phyloP scores from a whole-genome alignment of 2,797 vertebrate genomes.

The Caiman crocodilus region DNA sequence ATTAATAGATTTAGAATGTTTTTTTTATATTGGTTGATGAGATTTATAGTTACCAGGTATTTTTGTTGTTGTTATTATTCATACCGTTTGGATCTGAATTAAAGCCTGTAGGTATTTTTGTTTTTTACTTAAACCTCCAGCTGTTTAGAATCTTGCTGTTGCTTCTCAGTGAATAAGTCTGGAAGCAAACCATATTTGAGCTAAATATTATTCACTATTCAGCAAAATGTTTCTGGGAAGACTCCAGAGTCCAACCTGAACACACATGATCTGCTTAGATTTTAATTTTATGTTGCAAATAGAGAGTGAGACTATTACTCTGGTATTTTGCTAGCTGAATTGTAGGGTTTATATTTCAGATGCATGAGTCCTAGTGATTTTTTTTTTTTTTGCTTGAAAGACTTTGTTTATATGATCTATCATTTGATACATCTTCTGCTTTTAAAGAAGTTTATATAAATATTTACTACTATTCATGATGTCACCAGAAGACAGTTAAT shows the following conservation, averaged over 20 bases:
- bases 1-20: constrained; percentile 89
- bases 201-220: constrained; percentile 83
- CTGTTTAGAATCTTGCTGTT: constrained; percentile 79
- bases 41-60: constrained; percentile 86
- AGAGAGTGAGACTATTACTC: constrained; percentile 31
- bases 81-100: constrained; percentile 79
- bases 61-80: constrained; percentile 82
- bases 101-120: constrained; percentile 82
- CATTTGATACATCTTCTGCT: constrained; percentile 33
- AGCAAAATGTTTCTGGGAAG: constrained; percentile 74
- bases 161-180: constrained; percentile 74
- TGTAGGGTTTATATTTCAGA: constrained; percentile 44
- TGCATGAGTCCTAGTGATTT: constrained; percentile 27
- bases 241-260: constrained; percentile 67
- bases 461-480: constrained; percentile 1
- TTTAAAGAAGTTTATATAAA: constrained; percentile 32
- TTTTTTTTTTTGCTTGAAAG: background rate
- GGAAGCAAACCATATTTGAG: constrained; percentile 71
- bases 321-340: constrained; percentile 25
- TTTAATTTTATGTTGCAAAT: constrained; percentile 38
- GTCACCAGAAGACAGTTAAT: background rate
- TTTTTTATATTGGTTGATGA: constrained; percentile 83
- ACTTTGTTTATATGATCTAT: background rate
- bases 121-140: constrained; percentile 86
- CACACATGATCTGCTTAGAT: constrained; percentile 54